phyloP scores from a whole-genome alignment of 1,140 invertebrate genomes.

The Phocides pigmalion region DNA sequence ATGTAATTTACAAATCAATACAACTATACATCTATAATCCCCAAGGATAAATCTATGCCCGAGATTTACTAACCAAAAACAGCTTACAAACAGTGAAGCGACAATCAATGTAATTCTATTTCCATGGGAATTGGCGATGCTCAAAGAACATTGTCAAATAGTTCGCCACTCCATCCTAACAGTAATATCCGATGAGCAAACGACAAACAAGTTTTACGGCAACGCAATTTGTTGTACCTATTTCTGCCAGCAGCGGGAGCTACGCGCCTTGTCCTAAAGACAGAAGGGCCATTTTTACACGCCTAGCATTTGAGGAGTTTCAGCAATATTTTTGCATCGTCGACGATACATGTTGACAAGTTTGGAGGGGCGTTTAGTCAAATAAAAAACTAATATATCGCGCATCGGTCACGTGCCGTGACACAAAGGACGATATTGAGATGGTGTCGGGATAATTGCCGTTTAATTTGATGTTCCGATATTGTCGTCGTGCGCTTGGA shows the following conservation, averaged over 20 bases:
- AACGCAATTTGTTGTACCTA: conserved; percentile 42
- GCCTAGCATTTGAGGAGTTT: conserved; percentile 2
- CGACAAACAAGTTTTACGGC: conserved; percentile 53
- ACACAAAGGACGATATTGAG: conserved; percentile 57
- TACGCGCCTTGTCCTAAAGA: background rate
- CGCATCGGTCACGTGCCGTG: conserved; percentile 58
- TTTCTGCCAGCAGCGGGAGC: conserved; percentile 10
- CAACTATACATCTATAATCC: background rate
- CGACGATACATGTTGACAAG: conserved; percentile 75
- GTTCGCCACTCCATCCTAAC: conserved; percentile 57
- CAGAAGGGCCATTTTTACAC: conserved; percentile 27
- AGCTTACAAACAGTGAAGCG: conserved; percentile 27
- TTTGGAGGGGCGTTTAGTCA: conserved; percentile 69
- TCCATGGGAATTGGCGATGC: conserved; percentile 63
- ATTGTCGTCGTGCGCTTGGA: conserved; percentile 27
- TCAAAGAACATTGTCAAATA: conserved; percentile 70
- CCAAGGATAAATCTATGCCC: background rate
- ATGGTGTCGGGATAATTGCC: conserved; percentile 73
- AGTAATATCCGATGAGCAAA: conserved; percentile 76
- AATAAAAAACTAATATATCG: conserved; percentile 79
- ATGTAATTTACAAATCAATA: background rate
- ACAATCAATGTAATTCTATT: conserved; percentile 55
- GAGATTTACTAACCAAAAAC: conserved; percentile 26
- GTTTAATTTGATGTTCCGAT: conserved; percentile 63
- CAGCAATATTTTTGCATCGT: conserved; percentile 11